phyloP scores from a whole-genome alignment of 2,113 vertebrate species.

The Spermophilus dauricus region DNA sequence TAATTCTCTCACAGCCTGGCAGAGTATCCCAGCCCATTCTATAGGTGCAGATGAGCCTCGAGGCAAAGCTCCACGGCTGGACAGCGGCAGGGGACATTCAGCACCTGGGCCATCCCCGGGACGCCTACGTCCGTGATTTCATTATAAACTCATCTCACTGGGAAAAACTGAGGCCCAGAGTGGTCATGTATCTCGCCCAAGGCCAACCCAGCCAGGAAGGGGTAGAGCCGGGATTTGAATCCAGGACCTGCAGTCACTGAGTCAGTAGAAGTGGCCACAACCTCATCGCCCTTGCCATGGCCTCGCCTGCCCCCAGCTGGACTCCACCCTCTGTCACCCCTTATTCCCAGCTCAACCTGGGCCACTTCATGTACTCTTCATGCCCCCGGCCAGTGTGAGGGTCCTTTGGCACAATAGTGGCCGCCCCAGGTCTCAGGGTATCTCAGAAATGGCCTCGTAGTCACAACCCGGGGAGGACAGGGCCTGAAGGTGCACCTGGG shows the following conservation, averaged over 20 bases:
- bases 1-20: fast-evolving
- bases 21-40: fast-evolving
- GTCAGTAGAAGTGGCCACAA: background rate
- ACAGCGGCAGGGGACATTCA: too few relatives aligned
- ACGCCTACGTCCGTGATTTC: background rate
- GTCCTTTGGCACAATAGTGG: background rate
- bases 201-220: background rate
- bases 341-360: background rate
- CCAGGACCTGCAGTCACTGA: background rate
- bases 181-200: background rate
- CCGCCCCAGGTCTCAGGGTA: background rate
- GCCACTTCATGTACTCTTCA: background rate
- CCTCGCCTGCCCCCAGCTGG: too few relatives aligned
- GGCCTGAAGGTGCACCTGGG: too few relatives aligned
- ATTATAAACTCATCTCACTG: background rate
- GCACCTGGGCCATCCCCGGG: background rate
- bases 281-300: too few relatives aligned
- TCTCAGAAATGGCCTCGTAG: background rate
- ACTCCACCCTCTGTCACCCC: too few relatives aligned
- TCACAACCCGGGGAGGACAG: background rate
- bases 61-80: background rate
- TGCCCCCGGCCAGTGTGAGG: background rate
- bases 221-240: background rate
- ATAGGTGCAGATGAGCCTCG: background rate
- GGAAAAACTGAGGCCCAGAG: background rate